Percentiles rank a stretch among this genome's conserved stretches.
Conservation (phyloP, 2,888 invertebrate genomes). For the Tachystola acroxantha region DNA sequence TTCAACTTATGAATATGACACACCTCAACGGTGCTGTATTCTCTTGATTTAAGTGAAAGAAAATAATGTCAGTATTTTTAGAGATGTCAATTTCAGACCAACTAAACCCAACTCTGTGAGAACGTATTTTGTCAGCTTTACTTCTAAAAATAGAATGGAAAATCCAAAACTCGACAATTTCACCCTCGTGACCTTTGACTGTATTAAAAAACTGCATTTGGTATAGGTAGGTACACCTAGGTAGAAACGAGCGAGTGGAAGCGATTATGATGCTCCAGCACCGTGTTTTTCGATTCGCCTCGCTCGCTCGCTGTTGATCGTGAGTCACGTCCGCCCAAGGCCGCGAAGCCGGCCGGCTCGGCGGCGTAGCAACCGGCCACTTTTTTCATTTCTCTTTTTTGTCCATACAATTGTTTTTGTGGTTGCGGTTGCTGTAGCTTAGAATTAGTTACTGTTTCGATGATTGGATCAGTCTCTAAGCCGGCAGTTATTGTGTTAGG, state of each 20-base stretch:
- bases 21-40: too few species aligned
- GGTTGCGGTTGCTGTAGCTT: slow-evolving; percentile 32
- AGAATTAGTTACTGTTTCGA: slow-evolving; percentile 33
- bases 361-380: slow-evolving; percentile 45
- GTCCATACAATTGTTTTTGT: slow-evolving; percentile 45
- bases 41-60: too few species aligned
- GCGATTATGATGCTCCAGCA: slow-evolving; percentile 22
- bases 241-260: slow-evolving; percentile 19
- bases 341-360: slow-evolving; percentile 63
- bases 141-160: not conserved
- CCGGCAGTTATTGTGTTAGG: not conserved
- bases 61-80: too few species aligned
- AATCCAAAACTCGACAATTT: not conserved
- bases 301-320: slow-evolving; percentile 12
- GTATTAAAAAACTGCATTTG: slow-evolving; percentile 25
- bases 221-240: too few species aligned
- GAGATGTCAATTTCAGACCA: too few species aligned
- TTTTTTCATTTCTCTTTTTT: slow-evolving; percentile 47
- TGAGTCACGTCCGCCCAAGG: slow-evolving; percentile 60
- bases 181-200: slow-evolving; percentile 33
- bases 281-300: slow-evolving; percentile 29
- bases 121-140: too few species aligned
- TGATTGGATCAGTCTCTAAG: slow-evolving; percentile 28
- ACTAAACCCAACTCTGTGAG: too few species aligned
- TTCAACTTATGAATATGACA: too few species aligned